Evolutionary conservation across 2,888 invertebrate genomes (phyloP).

Genomic region (Chaetogeoica ovagalla): DNA sequence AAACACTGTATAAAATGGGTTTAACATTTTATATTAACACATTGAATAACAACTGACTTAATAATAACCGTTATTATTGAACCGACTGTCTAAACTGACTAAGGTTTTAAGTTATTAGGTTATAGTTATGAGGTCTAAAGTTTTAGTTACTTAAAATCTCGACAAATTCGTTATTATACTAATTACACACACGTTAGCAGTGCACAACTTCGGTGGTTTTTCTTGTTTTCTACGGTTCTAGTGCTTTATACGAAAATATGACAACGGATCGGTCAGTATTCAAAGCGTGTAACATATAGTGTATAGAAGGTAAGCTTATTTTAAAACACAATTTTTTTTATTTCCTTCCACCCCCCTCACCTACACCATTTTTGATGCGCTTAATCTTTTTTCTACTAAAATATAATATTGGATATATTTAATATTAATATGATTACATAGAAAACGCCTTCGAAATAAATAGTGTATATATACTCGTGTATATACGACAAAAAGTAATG

Average conservation of each 20-base stretch:
- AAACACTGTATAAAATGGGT: constrained; percentile 38
- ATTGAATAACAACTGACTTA: constrained; percentile 34
- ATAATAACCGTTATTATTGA: background rate
- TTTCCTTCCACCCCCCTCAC: background rate
- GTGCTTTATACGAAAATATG: constrained; percentile 45
- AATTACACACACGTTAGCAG: constrained; percentile 36
- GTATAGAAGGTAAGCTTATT: constrained; percentile 48
- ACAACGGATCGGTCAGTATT: constrained; percentile 40
- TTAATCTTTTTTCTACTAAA: background rate
- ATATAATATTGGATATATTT: background rate
- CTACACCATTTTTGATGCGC: constrained; percentile 1
- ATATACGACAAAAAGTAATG: too few relatives aligned
- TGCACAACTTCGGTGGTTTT: constrained; percentile 51
- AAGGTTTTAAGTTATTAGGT: background rate
- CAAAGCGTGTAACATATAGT: constrained; percentile 32
- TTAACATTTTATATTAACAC: constrained; percentile 43
- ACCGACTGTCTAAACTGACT: constrained; percentile 38
- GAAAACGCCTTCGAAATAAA: too few relatives aligned
- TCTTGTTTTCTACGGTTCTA: constrained; percentile 52
- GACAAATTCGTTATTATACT: background rate
- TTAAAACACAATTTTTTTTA: constrained; percentile 33
- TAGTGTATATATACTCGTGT: too few relatives aligned
- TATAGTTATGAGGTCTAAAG: too few relatives aligned
- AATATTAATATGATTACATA: too few relatives aligned
- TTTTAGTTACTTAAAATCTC: background rate